These are phyloP conservation scores for Tinamus major DNA, from an alignment of 2,797 vertebrate genomes.

Conservation along the genomic window DNA sequence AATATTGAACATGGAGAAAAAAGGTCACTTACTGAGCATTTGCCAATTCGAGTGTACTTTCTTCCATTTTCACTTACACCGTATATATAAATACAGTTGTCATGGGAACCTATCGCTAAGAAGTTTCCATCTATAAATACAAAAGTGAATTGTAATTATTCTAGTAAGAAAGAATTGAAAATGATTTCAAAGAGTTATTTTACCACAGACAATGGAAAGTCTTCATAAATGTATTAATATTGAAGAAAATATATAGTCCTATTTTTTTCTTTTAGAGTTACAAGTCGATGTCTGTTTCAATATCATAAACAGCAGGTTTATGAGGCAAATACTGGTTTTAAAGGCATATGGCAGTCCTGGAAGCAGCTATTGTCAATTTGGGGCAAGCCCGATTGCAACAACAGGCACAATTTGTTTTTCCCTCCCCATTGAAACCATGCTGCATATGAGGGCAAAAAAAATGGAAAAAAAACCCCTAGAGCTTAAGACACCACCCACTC, in stretches of 20 bases:
- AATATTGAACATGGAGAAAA: not conserved
- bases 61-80: constrained; percentile 92
- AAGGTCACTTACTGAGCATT: constrained; percentile 90
- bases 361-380: not conserved
- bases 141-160: not conserved
- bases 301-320: not conserved
- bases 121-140: constrained; percentile 90
- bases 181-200: not conserved
- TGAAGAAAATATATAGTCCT: rapidly evolving
- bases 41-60: constrained; percentile 94
- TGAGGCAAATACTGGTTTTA: not conserved
- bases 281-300: not conserved
- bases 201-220: not conserved
- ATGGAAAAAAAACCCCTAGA: not conserved
- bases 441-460: not conserved
- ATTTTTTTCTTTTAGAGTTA: not conserved
- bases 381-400: not conserved
- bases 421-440: not conserved
- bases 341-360: not conserved
- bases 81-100: constrained; percentile 99
- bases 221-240: not conserved
- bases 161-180: not conserved
- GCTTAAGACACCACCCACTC: not conserved
- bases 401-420: not conserved
- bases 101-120: constrained; percentile 97